Percentiles rank a stretch among this genome's conserved stretches.
Conservation (phyloP, 64 coral and sea anemone genomes). For the Anthopleura sola region DNA sequence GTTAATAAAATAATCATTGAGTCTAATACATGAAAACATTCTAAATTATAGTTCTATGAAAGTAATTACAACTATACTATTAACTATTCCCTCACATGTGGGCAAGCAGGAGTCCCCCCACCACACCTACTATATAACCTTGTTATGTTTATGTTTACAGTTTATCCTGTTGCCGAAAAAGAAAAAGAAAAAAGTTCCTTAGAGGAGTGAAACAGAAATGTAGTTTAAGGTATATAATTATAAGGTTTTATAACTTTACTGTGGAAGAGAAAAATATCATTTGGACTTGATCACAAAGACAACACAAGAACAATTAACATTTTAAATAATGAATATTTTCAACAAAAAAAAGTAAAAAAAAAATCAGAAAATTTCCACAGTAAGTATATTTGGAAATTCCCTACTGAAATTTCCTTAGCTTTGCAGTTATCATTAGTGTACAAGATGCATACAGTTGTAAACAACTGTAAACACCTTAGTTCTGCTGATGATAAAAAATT, state of each 20-base stretch:
- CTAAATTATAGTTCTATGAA: background rate
- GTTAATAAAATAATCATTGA: no score
- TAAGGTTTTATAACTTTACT: background rate
- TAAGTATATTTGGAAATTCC: conserved; percentile 1
- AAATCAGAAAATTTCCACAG: background rate
- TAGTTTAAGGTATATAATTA: background rate
- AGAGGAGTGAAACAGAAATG: background rate
- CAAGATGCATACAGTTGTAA: background rate
- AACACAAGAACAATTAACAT: background rate
- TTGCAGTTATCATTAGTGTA: background rate
- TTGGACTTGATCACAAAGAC: background rate
- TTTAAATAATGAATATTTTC: no score
- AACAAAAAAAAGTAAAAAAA: background rate
- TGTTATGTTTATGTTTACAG: background rate
- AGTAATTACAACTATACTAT: background rate
- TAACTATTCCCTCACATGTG: background rate
- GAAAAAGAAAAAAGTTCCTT: background rate
- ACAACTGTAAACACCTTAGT: background rate
- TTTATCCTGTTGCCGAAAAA: background rate
- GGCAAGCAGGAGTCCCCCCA: background rate
- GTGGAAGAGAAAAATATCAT: background rate
- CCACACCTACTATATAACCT: background rate
- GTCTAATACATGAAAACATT: no score
- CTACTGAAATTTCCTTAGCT: background rate
- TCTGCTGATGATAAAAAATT: background rate